Conservation (phyloP, 2,797 vertebrate species). For the Euthynnus affinis region DNA sequence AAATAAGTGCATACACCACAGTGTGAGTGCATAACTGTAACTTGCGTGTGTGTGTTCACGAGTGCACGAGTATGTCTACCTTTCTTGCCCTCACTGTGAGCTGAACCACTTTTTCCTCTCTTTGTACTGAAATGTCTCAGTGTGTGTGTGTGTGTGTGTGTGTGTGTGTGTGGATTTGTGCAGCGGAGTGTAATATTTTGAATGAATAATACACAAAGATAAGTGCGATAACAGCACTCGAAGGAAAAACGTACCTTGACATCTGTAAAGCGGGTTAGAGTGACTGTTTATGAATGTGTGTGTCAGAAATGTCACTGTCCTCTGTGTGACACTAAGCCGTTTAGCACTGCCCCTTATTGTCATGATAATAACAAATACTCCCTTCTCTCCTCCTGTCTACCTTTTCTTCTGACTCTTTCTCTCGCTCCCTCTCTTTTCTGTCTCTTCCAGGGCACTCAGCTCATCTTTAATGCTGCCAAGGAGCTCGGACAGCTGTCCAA, state of each 20-base stretch:
- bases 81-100: conserved; percentile 44
- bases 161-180: conserved; percentile 39
- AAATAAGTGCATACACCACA: conserved; percentile 64
- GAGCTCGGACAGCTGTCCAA: conserved; percentile 98
- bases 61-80: conserved; percentile 44
- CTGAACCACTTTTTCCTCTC: conserved; percentile 69
- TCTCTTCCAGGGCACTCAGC: conserved; percentile 93
- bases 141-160: conserved; percentile 21
- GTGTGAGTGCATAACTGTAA: conserved; percentile 54
- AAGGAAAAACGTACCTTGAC: conserved; percentile 62
- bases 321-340: conserved; percentile 78
- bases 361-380: conserved; percentile 45
- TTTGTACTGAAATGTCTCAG: conserved; percentile 54
- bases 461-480: conserved; percentile 99
- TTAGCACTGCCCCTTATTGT: conserved; percentile 41
- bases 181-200: conserved; percentile 47
- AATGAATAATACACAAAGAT: conserved; percentile 59
- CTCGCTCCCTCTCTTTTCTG: conserved; percentile 40
- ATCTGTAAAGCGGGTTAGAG: conserved; percentile 60
- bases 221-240: conserved; percentile 63
- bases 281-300: conserved; percentile 66
- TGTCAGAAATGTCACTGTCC: conserved; percentile 70
- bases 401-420: conserved; percentile 40
- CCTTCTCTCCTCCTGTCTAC: conserved; percentile 39
- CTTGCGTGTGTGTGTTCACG: conserved; percentile 33